These are phyloP conservation scores for Epizoanthus rinbou DNA, from an alignment of 92 coral and sea anemone genomes.

Conservation along the genomic window DNA sequence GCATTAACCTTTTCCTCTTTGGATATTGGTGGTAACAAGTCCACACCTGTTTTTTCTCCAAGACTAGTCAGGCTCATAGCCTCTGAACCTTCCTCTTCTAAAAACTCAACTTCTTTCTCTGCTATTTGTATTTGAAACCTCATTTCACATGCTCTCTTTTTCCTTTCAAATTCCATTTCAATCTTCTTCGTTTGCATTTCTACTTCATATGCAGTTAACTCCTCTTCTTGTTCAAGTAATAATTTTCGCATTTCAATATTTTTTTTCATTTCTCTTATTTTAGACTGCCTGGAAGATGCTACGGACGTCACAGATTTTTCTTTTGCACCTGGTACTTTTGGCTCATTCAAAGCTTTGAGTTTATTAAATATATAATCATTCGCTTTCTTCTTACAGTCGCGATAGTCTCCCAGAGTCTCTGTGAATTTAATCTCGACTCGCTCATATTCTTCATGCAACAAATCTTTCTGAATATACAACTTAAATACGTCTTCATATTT, in stretches of 20 bases:
- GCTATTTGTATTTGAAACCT: conserved; percentile 43
- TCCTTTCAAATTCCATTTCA: conserved; percentile 46
- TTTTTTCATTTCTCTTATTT: conserved; percentile 17
- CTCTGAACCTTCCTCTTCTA: conserved; percentile 14
- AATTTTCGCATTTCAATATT: conserved; percentile 32
- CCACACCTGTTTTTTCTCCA: neutral
- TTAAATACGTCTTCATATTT: conserved; percentile 9
- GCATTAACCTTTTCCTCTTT: conserved; percentile 7
- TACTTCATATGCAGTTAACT: conserved; percentile 48
- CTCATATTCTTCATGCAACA: conserved; percentile 21
- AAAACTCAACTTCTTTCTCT: conserved; percentile 41
- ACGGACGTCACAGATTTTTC: conserved; percentile 14
- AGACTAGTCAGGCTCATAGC: neutral
- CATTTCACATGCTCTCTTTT: conserved; percentile 39
- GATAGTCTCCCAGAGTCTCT: neutral
- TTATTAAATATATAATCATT: neutral
- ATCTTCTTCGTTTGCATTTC: conserved; percentile 30
- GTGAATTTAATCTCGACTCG: conserved; percentile 21
- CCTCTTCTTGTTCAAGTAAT: conserved; percentile 46
- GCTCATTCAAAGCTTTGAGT: conserved; percentile 28
- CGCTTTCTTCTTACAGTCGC: neutral
- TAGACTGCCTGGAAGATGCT: conserved; percentile 33
- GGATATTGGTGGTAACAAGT: conserved; percentile 15
- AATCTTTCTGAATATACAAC: neutral
- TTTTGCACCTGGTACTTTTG: neutral